Conservation (phyloP, 2,113 vertebrate genomes). For the Crotalus helleri region DNA sequence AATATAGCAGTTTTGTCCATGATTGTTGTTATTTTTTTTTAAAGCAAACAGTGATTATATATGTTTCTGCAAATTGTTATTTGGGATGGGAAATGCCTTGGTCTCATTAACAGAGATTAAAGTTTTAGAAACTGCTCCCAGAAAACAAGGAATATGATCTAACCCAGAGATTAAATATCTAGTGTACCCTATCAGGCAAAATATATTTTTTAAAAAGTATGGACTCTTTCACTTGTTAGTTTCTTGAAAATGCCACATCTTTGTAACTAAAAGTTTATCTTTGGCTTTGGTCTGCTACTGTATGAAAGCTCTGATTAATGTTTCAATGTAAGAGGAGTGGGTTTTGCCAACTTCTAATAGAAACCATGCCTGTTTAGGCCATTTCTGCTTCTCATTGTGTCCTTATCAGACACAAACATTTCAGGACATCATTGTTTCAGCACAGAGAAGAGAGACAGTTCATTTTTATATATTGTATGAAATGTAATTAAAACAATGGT, state of each 20-base stretch:
- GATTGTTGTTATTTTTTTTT: constrained; percentile 27
- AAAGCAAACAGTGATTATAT: constrained; percentile 37
- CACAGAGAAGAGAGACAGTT: neutral
- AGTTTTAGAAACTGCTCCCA: constrained; percentile 35
- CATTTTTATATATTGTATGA: constrained; percentile 40
- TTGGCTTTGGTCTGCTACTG: constrained; percentile 35
- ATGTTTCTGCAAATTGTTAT: constrained; percentile 43
- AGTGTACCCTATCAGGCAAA: constrained; percentile 34
- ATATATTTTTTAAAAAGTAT: constrained; percentile 23
- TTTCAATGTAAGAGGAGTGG: constrained; percentile 19
- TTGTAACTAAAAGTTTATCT: constrained; percentile 42
- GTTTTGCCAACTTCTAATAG: constrained; percentile 39
- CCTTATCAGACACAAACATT: constrained; percentile 9
- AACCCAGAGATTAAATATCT: constrained; percentile 26
- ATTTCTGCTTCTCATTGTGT: constrained; percentile 6
- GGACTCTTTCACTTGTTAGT: neutral
- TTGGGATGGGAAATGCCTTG: neutral
- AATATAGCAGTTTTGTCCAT: constrained; percentile 38
- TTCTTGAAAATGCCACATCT: constrained; percentile 36
- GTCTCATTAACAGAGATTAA: constrained; percentile 39
- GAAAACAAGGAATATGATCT: constrained; percentile 36
- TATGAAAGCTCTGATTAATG: constrained; percentile 32
- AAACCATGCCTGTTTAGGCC: constrained; percentile 27
- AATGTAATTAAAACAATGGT: constrained; percentile 40
- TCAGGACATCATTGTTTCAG: neutral